Evolutionary conservation across 2,888 invertebrate genomes (phyloP), one percentile per base, ranked within the genome.

Genomic region (Elegia similella): DNA sequence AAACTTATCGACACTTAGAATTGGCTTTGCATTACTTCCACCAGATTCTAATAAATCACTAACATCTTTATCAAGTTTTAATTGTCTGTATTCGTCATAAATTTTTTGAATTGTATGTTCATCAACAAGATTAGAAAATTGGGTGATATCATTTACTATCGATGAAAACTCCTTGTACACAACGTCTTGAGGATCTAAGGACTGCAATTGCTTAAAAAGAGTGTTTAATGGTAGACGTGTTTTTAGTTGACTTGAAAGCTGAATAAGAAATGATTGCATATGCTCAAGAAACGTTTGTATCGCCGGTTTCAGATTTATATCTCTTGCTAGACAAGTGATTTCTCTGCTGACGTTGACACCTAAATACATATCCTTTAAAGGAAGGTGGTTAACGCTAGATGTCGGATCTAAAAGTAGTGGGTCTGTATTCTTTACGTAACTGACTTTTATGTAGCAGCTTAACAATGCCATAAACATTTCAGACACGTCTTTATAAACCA

Each of bases 111-210:
- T 55, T 6, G 43, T 46, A 12, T 46, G 42, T 53, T 52, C 59
- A 13, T 58, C 56, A 29, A 55, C 59, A 12, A 59, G 16, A 12
- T 57, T 57, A 7, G 48, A 55, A 55, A 61, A 55, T 52, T 42
- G 30, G 3, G 44, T 53, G 13, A 34, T 42, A 52, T 47, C 32
- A n/a, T 38, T 59, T 17, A 34, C 13, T 7, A 44, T 50, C 42
- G 52, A 55, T 1, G 32, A n/a, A 56, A 60, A 59, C 6, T 59
- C 56, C 44, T 62, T 61, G 55, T 61, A 61, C 2, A 59, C 55
- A 13, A 61, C 57, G 42, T 61, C n/a, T 42, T 61, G 59, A 16
- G 59, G 61, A 54, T 50, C 57, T 16, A 60, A 56, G 38, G 60
- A 58, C 38, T 59, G 59, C 55, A 60, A 58, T 23, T 62, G 16